These are phyloP conservation scores for Nanger granti DNA, from an alignment of 2,113 vertebrate genomes.

Conservation along the genomic window DNA sequence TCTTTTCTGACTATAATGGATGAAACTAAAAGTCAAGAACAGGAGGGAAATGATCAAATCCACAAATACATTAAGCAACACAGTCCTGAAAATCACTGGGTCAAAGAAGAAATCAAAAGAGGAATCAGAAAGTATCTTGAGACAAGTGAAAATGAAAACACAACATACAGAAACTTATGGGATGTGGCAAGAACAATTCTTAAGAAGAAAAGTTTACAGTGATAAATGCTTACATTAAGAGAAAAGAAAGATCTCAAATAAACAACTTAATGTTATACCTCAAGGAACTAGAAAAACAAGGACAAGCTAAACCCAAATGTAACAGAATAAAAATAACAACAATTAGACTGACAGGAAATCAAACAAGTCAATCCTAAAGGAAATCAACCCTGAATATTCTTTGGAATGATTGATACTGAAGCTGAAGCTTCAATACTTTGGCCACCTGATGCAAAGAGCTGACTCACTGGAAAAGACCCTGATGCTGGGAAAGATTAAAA, in stretches of 20 bases:
- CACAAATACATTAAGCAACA: not conserved
- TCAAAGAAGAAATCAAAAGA: not conserved
- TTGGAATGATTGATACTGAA: not conserved
- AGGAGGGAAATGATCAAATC: not conserved
- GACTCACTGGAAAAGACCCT: not conserved
- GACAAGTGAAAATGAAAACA: not conserved
- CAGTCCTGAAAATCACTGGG: not conserved
- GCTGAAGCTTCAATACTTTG: not conserved
- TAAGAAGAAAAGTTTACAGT: not conserved
- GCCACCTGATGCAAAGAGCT: not conserved
- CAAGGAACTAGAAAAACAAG: not conserved
- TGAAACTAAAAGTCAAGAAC: not conserved
- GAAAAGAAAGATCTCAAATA: not conserved
- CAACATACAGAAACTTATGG: not conserved
- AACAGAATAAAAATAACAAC: not conserved
- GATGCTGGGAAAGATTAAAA: not conserved
- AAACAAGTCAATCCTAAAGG: not conserved
- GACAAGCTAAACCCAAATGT: not conserved
- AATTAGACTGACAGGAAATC: not conserved
- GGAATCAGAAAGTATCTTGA: not conserved
- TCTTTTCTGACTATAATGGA: not conserved
- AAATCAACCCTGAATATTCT: not conserved
- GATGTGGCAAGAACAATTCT: not conserved
- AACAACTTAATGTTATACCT: not conserved
- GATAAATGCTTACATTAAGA: not conserved